Base-by-base conservation (phyloP, 1,140 invertebrate genomes). In the Bombus cullumanus region DNA sequence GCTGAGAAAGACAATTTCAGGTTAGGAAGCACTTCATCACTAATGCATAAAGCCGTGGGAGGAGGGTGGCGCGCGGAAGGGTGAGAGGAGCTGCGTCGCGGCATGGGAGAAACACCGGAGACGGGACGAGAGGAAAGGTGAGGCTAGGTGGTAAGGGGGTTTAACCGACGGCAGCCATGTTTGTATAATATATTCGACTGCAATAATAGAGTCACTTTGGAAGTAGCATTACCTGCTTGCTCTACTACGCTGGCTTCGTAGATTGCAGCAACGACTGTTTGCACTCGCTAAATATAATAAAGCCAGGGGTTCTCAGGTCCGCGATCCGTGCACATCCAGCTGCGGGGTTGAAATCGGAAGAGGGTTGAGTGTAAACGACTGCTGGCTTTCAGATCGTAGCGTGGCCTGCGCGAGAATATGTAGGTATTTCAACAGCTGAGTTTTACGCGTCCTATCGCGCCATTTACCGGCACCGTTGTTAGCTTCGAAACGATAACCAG, bases 271-370 rank as follows among this genome's bases (percentile, higher is more conserved):
- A 92, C 83, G 85, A 89, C 86, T 93, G 92, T 93, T 93, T 92
- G 90, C 91, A 77, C 86, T 88, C 83, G 86, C 87, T 91, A 92
- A 93, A 93, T 94, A 92, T 93, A 92, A 94, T 94, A 89, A 93
- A 92, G 84, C 72, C 85, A 83, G 81, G 34, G 76, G 75, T 87
- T 90, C 83, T 85, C 80, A 81, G 9, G 59, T 28, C 34, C 22
- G 31, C 25, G 64, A 43, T 37, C 37, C 43, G 43, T 5, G 37
- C 15, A 3, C 31, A n/a, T 13, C 22, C 64, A 15, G 4, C 28
- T 18, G 3, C 37, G 57, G 53, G 73, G 34, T 13, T 76, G 25
- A 22, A 34, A 18, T 25, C 34, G 47, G 9, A 31, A 25, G 28
- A n/a, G 69, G 68, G 69, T 41, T 31, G 43, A n/a, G 18, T 10